Evolutionary conservation across 2,888 invertebrate species (phyloP).

Genomic region (Elegia similella): DNA sequence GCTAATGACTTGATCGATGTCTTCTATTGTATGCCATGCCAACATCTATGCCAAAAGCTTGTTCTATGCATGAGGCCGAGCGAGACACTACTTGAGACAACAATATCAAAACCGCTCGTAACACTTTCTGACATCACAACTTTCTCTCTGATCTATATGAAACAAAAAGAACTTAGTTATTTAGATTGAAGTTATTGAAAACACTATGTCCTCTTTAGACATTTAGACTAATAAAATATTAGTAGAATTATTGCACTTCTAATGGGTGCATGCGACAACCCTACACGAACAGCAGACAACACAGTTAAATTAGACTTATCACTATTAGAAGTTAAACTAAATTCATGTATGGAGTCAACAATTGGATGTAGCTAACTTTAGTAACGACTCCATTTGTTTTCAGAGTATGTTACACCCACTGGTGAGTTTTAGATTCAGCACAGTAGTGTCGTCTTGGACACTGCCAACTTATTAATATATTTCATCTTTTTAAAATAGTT

Average conservation of each 20-base stretch:
- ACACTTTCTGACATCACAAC: neutral
- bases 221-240: neutral
- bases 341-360: slow-evolving; percentile 71
- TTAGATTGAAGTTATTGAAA: neutral
- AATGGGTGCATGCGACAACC: slow-evolving; percentile 23
- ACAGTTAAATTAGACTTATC: slow-evolving; percentile 16
- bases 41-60: slow-evolving; percentile 29
- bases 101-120: slow-evolving; percentile 17
- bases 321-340: slow-evolving; percentile 45
- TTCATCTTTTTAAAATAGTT: slow-evolving; percentile 18
- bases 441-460: slow-evolving; percentile 45
- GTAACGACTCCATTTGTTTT: slow-evolving; percentile 81
- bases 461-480: slow-evolving; percentile 15
- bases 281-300: slow-evolving; percentile 22
- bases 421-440: slow-evolving; percentile 77
- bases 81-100: slow-evolving; percentile 30
- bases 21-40: slow-evolving; percentile 1
- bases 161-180: neutral
- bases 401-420: slow-evolving; percentile 80
- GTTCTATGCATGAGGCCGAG: slow-evolving; percentile 25
- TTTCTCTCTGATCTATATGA: neutral
- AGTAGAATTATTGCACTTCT: slow-evolving; percentile 3
- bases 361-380: slow-evolving; percentile 67
- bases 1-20: slow-evolving; percentile 29
- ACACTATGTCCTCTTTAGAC: slow-evolving; percentile 19